Evolutionary conservation across 2,797 vertebrate genomes (phyloP).

Genomic region (Discoglossus pictus): DNA sequence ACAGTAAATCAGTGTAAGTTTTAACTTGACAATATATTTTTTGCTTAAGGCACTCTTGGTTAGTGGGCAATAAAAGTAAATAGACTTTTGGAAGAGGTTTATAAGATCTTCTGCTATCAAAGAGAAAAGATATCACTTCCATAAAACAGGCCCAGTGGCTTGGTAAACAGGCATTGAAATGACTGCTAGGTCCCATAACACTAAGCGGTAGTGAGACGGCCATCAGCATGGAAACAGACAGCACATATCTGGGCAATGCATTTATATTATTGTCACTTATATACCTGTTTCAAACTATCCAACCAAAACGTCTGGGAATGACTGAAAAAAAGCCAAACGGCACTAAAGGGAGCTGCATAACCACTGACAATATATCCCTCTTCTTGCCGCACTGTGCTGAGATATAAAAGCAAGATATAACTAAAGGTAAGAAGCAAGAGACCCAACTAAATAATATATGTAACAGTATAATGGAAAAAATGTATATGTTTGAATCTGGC

Average conservation of each 20-base stretch:
- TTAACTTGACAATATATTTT: conserved; percentile 37
- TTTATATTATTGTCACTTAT: conserved; percentile 38
- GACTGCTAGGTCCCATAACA: conserved; percentile 25
- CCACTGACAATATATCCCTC: no score
- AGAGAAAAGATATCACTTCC: conserved; percentile 25
- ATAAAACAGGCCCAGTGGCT: conserved; percentile 33
- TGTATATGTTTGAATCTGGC: no score
- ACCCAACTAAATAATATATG: no score
- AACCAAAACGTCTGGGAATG: conserved; percentile 28
- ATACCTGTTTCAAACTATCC: conserved; percentile 36
- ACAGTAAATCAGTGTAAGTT: conserved; percentile 33
- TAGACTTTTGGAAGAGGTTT: conserved; percentile 49
- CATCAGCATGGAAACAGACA: background rate
- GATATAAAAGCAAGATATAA: no score
- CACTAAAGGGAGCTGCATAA: conserved; percentile 11
- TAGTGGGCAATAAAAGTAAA: conserved; percentile 47
- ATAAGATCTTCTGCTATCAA: conserved; percentile 28
- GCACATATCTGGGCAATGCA: conserved; percentile 4
- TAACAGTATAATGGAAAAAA: no score
- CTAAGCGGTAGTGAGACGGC: conserved; percentile 13
- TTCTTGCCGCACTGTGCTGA: no score
- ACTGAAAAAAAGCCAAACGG: background rate
- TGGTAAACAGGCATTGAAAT: conserved; percentile 49
- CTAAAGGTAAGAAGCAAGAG: no score
- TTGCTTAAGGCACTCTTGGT: conserved; percentile 34